Evolutionary conservation across 2,113 vertebrate genomes (phyloP).

Genomic region (Mustela lutreola): DNA sequence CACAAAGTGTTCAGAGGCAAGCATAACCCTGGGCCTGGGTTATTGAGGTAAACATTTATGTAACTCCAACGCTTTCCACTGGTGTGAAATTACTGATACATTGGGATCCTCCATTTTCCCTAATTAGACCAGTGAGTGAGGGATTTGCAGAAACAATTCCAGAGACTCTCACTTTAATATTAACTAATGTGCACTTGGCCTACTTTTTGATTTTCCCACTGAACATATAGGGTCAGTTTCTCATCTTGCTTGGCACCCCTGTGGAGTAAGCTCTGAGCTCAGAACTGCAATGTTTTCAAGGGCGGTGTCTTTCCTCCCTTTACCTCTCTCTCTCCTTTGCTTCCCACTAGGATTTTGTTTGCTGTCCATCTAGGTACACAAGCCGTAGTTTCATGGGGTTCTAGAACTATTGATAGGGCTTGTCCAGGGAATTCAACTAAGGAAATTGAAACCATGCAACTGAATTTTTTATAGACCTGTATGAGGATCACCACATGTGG

Average conservation of each 20-base stretch:
- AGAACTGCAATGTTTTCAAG: conserved; percentile 68
- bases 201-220: conserved; percentile 86
- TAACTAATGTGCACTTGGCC: conserved; percentile 86
- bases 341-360: background rate
- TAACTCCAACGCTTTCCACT: conserved; percentile 74
- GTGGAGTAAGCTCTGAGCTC: conserved; percentile 67
- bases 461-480: background rate
- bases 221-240: conserved; percentile 86
- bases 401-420: background rate
- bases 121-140: conserved; percentile 86
- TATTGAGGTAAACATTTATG: conserved; percentile 83
- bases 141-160: conserved; percentile 85
- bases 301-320: conserved; percentile 19
- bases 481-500: background rate
- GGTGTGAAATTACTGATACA: conserved; percentile 83
- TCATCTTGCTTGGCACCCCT: conserved; percentile 82
- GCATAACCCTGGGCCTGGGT: conserved; percentile 51
- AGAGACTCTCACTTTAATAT: conserved; percentile 87
- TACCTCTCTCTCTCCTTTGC: conserved; percentile 11
- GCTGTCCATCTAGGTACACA: background rate
- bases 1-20: conserved; percentile 56
- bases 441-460: background rate
- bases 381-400: background rate
- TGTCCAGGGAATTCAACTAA: background rate
- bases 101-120: conserved; percentile 83